These are phyloP conservation scores for Xestia sexstrigata DNA, from an alignment of 2,888 invertebrate species.

Conservation along the genomic window DNA sequence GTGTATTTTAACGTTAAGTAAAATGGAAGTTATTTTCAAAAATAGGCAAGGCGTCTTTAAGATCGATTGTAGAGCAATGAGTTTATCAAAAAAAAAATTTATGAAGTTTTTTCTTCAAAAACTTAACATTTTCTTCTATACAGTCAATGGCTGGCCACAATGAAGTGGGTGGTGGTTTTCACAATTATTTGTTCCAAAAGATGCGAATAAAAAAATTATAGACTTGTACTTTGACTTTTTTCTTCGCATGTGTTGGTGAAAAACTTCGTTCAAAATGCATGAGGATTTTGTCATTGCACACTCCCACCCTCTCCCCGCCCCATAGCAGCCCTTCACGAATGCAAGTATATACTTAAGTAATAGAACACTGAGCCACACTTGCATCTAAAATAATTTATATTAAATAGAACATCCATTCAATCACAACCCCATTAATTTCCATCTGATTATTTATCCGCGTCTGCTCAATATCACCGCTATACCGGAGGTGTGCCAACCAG, in stretches of 20 bases:
- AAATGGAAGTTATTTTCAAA: not conserved
- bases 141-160: not conserved
- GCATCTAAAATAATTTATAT: not conserved
- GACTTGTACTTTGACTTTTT: not conserved
- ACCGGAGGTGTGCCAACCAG: slow-evolving; percentile 57
- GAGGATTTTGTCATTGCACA: not conserved
- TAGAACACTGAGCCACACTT: not conserved
- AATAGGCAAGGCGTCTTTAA: not conserved
- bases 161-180: not conserved
- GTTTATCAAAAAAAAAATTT: no score
- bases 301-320: not conserved
- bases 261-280: not conserved
- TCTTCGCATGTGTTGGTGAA: not conserved
- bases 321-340: not conserved
- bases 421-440: slow-evolving; percentile 26
- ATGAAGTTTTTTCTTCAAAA: not conserved
- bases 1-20: not conserved
- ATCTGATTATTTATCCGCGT: slow-evolving; percentile 49
- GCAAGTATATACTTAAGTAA: not conserved
- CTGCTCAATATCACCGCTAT: slow-evolving; percentile 47
- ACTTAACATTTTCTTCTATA: not conserved
- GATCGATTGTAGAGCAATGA: not conserved
- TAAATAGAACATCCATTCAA: slow-evolving; percentile 29
- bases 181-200: not conserved
- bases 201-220: no score